These are phyloP conservation scores for Copidosoma aretas DNA, from an alignment of 2,888 invertebrate species.

Conservation along the genomic window DNA sequence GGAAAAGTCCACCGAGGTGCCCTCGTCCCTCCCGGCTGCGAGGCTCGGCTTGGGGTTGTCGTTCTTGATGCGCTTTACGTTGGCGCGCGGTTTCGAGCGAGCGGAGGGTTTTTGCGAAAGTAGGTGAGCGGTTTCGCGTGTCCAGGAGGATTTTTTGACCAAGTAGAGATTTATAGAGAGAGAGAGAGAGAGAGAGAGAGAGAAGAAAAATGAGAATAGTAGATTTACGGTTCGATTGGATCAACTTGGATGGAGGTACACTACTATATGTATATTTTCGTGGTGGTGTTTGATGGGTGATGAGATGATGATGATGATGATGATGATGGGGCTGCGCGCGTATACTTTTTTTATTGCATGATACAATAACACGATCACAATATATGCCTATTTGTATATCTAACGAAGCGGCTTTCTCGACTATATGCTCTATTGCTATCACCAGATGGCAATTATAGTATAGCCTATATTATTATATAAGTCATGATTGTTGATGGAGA, in stretches of 20 bases:
- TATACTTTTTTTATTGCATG: neutral
- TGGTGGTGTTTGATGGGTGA: neutral
- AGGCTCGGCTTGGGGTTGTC: neutral
- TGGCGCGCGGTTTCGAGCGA: neutral
- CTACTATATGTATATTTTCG: too few species aligned
- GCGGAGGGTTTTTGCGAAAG: neutral
- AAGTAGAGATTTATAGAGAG: neutral
- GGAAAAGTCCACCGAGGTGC: conserved; percentile 55
- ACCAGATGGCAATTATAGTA: neutral
- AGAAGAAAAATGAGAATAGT: neutral
- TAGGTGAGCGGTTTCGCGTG: neutral
- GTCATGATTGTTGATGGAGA: neutral
- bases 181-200: neutral
- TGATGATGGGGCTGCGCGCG: neutral
- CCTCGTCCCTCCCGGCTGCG: conserved; percentile 25
- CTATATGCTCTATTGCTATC: neutral
- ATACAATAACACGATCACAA: neutral
- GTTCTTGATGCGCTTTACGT: neutral
- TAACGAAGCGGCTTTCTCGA: neutral
- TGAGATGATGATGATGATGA: neutral
- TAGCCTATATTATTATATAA: neutral
- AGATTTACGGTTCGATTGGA: neutral
- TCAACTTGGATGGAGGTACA: neutral
- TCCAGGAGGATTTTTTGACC: neutral
- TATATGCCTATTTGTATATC: too few species aligned